Evolutionary conservation across 2,113 vertebrate species (phyloP), one percentile per base, ranked within the genome.

Genomic region (Dipodomys spectabilis): DNA sequence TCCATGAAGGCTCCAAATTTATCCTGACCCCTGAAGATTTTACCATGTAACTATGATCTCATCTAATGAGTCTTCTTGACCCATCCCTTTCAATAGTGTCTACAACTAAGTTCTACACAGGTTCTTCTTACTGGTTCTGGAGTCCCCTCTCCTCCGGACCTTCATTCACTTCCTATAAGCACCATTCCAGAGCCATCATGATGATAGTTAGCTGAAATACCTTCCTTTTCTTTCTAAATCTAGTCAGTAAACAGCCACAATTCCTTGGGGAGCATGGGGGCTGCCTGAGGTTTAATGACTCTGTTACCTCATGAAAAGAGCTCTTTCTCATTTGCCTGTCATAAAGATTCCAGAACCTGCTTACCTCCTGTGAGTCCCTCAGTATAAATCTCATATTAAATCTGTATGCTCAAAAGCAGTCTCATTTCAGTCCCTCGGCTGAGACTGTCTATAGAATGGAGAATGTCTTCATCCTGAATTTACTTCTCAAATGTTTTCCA

Each of bases 1-100:
- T 90, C 89, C 82, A n/a, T 82, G 77, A 49, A 39, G n/a, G 19
- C 57, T 82, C 80, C 75, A 77, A 75, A 57, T 11, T 75, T 75
- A 15, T 45, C 22, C 11, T 16, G 64, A 28, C 89, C 75, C 22
- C n/a, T 23, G 32, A 82, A 78, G 28, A 11, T 86, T 18, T 81
- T 32, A 77, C 1, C 62, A 67, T 19, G 57, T 6, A 19, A 30
- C 12, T 25, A 62, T 62, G 60, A 62, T 62, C 5, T 62, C 19
- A 62, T 62, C 16, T 62, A 16, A 62, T 62, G 12, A 22, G 60
- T 62, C 60, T 62, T 83, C 85, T 49, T 57, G 45, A 69, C 27
- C 81, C 23, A 60, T 53, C 27, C 60, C 57, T 60, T 18, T 60
- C 57, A 11, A 15, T 60, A 19, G 1, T 62, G 15, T 16, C 60